Percentiles rank a stretch among this genome's conserved stretches.
Conservation (phyloP, 2,888 invertebrate genomes). For the Seira ritae region DNA sequence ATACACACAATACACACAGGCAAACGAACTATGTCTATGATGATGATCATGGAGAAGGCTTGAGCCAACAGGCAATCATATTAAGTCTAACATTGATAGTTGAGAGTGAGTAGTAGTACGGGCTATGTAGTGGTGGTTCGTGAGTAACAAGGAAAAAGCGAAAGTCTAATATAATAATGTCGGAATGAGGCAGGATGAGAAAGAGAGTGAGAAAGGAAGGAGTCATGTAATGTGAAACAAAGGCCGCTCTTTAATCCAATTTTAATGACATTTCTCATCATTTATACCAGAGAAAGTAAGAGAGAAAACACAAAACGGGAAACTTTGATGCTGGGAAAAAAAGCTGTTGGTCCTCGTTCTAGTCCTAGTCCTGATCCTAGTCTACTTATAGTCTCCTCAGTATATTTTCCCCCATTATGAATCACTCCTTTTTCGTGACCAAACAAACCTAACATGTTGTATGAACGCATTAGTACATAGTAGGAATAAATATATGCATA, state of each 20-base stretch:
- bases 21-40: too few relatives aligned
- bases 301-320: slow-evolving; percentile 33
- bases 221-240: slow-evolving; percentile 52
- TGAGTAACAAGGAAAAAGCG: background rate
- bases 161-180: background rate
- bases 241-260: slow-evolving; percentile 66
- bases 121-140: background rate
- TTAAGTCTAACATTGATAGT: too few relatives aligned
- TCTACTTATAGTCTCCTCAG: too few relatives aligned
- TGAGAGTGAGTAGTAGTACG: background rate
- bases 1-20: slow-evolving; percentile 15
- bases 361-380: too few relatives aligned
- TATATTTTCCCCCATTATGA: too few relatives aligned
- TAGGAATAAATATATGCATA: too few relatives aligned
- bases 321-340: background rate
- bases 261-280: slow-evolving; percentile 72
- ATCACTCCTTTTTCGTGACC: too few relatives aligned
- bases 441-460: too few relatives aligned
- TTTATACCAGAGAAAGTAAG: slow-evolving; percentile 47
- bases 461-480: too few relatives aligned
- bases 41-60: too few relatives aligned
- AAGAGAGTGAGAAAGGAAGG: slow-evolving; percentile 15
- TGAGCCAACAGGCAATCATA: too few relatives aligned
- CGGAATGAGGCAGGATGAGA: background rate
- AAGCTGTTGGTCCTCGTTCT: too few relatives aligned